Conservation (phyloP, 2,797 vertebrate species). For the Lepus oiostolus region DNA sequence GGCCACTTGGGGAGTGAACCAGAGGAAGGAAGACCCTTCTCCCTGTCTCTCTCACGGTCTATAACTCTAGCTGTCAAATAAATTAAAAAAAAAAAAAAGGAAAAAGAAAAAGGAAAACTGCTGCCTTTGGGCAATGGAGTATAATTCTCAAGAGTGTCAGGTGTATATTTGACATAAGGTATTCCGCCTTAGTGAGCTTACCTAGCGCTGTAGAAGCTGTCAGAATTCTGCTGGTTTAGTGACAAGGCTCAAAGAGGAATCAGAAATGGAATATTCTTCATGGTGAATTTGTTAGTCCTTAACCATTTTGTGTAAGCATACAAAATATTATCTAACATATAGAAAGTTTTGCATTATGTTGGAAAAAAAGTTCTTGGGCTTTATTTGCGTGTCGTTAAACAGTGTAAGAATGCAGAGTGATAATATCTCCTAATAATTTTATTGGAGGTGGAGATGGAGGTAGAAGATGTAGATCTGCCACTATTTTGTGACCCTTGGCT, state of each 20-base stretch:
- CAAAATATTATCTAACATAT: not conserved
- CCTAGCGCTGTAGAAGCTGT: not conserved
- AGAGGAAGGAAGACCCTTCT: too few relatives aligned
- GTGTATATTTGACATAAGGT: not conserved
- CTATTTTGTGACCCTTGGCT: not conserved
- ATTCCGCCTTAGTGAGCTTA: not conserved
- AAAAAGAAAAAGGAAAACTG: not conserved
- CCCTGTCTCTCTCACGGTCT: too few relatives aligned
- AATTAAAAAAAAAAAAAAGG: too few relatives aligned
- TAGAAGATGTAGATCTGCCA: not conserved
- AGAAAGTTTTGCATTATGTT: not conserved
- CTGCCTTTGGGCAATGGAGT: not conserved
- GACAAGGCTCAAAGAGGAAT: not conserved
- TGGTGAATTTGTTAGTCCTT: not conserved
- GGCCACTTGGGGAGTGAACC: too few relatives aligned
- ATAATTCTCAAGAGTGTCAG: not conserved
- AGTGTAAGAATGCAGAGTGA: not conserved
- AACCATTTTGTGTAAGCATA: not conserved
- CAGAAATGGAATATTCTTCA: constrained; percentile 24
- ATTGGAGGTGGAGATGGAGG: not conserved
- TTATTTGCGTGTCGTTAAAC: constrained; percentile 5
- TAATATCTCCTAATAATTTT: not conserved
- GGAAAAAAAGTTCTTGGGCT: not conserved
- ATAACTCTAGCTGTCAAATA: too few relatives aligned
- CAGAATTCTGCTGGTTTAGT: not conserved